These are phyloP conservation scores for Cirrhinus molitorella DNA, from an alignment of 2,797 vertebrate genomes.

Conservation along the genomic window DNA sequence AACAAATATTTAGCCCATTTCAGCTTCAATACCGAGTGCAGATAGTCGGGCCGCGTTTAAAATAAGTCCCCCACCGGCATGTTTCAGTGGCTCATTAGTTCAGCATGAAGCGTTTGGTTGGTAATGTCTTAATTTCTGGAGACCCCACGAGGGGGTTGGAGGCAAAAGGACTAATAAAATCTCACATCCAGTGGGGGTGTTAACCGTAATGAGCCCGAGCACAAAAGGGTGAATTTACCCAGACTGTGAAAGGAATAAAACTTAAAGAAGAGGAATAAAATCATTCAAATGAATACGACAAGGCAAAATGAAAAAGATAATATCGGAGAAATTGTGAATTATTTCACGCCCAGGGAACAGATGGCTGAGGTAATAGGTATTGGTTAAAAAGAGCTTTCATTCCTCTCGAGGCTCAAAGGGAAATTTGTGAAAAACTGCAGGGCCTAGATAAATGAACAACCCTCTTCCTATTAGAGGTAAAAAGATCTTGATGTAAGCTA, in stretches of 20 bases:
- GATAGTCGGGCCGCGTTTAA: not conserved
- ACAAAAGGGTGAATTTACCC: conserved; percentile 23
- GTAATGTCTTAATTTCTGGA: conserved; percentile 48
- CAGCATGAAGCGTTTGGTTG: conserved; percentile 9
- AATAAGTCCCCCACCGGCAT: not conserved
- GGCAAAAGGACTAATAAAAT: conserved; percentile 44
- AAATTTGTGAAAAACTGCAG: conserved; percentile 23
- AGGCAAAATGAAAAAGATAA: conserved; percentile 40
- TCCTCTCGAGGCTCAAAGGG: conserved; percentile 16
- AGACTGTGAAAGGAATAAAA: conserved; percentile 31
- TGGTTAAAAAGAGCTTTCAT: conserved; percentile 39
- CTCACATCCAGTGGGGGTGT: conserved; percentile 21
- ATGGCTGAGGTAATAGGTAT: conserved; percentile 42
- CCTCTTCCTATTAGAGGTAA: conserved; percentile 9
- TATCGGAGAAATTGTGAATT: conserved; percentile 38
- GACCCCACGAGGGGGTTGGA: conserved; percentile 27
- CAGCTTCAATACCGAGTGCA: conserved; percentile 2
- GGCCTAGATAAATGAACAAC: not conserved
- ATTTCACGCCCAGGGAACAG: conserved; percentile 34
- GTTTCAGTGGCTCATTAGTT: conserved; percentile 46
- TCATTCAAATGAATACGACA: conserved; percentile 32
- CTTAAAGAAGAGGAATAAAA: conserved; percentile 16
- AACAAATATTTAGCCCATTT: conserved; percentile 30
- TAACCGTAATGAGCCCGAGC: conserved; percentile 28
- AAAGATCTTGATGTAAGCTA: conserved; percentile 3